A percentile compares a stretch with the other conserved stretches of the same genome.
Conservation (phyloP, 2,888 invertebrate genomes). For the Acrobasis consociella region DNA sequence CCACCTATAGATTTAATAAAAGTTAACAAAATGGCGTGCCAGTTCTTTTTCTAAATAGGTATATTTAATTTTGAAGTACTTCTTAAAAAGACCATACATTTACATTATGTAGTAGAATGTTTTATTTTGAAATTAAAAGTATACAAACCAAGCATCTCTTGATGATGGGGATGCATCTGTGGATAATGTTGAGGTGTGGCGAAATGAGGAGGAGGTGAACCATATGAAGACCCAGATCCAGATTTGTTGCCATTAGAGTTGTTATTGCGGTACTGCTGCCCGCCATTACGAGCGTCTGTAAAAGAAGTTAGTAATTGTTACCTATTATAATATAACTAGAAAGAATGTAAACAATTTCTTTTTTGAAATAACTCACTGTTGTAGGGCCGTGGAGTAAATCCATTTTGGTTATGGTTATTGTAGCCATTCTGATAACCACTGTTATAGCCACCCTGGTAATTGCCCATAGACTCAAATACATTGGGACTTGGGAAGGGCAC, state of each 20-base stretch:
- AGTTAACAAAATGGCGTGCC: background rate
- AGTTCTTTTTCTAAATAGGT: background rate
- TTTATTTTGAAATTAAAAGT: too few species aligned
- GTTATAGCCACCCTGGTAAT: conserved; percentile 80
- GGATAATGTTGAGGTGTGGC: conserved; percentile 73
- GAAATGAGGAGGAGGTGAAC: conserved; percentile 78
- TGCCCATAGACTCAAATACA: conserved; percentile 82
- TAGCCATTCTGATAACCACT: conserved; percentile 79
- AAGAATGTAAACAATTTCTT: too few species aligned
- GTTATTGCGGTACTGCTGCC: conserved; percentile 70
- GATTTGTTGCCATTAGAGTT: conserved; percentile 65
- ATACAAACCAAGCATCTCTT: conserved; percentile 74
- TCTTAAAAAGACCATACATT: too few species aligned
- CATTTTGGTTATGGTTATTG: conserved; percentile 73
- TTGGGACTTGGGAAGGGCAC: conserved; percentile 83
- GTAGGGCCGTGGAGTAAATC: conserved; percentile 73
- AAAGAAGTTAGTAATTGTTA: conserved; percentile 8
- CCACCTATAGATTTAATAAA: conserved; percentile 74
- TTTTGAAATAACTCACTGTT: conserved; percentile 58
- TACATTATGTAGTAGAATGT: too few species aligned
- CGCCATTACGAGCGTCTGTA: conserved; percentile 62
- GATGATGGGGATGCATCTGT: conserved; percentile 78
- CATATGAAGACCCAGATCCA: conserved; percentile 73
- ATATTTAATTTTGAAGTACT: too few species aligned
- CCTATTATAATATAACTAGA: too few species aligned